Percentiles rank a stretch among this genome's conserved stretches.
phyloP scores from a whole-genome alignment of 1,140 invertebrate species.

The Zaprionus camerounensis region DNA sequence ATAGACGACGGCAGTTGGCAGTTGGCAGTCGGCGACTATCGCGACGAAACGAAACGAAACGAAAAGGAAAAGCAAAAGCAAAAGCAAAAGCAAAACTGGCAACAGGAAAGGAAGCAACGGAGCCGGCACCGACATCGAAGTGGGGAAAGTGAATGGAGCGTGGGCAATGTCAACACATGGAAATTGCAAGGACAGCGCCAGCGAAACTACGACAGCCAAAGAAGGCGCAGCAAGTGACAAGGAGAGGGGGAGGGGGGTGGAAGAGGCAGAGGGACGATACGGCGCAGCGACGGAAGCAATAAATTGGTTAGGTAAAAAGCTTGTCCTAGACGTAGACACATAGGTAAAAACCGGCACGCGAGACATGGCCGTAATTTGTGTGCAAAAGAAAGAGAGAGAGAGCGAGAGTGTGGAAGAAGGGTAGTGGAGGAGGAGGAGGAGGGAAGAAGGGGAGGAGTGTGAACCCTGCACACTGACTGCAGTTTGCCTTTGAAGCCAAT shows the following conservation, averaged over 20 bases:
- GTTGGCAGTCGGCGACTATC: conserved; percentile 37
- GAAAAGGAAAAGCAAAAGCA: conserved; percentile 23
- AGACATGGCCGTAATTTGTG: conserved; percentile 65
- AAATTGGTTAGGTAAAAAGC: conserved; percentile 82
- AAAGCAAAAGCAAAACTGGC: conserved; percentile 47
- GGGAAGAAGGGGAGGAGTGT: neutral
- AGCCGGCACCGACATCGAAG: conserved; percentile 28
- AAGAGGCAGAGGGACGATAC: neutral
- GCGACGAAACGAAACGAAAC: conserved; percentile 16
- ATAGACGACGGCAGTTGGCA: conserved; percentile 12
- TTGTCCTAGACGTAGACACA: conserved; percentile 75
- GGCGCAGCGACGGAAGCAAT: conserved; percentile 66
- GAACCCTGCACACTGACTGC: neutral
- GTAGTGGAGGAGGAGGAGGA: conserved; percentile 16
- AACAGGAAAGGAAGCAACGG: conserved; percentile 41
- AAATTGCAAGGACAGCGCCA: conserved; percentile 73
- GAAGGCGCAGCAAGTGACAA: neutral
- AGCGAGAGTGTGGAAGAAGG: neutral
- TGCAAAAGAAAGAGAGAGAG: neutral
- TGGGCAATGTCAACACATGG: conserved; percentile 79
- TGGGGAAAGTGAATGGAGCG: conserved; percentile 70
- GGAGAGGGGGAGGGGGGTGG: neutral
- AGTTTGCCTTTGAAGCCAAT: conserved; percentile 33
- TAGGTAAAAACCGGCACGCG: conserved; percentile 63
- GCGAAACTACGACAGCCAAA: neutral